A percentile compares a stretch with the other conserved stretches of the same genome.
phyloP scores from a whole-genome alignment of 2,888 invertebrate genomes.

The Andrena bicolor region DNA sequence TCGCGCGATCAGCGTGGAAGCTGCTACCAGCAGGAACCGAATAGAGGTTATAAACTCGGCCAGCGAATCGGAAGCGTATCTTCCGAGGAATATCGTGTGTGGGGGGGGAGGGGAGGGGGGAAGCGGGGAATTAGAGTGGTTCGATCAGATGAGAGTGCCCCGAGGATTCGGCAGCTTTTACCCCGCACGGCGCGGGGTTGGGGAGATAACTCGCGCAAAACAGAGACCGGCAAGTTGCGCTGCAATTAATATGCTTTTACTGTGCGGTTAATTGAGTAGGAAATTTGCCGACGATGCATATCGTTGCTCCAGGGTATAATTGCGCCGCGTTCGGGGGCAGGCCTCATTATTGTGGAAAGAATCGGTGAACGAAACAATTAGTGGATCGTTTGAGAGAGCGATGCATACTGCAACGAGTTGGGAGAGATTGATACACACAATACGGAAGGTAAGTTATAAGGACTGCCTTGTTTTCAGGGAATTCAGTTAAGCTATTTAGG shows the following conservation, averaged over 20 bases:
- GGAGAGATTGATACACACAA: too few species aligned
- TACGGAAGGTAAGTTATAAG: too few species aligned
- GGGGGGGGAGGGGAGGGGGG: too few species aligned
- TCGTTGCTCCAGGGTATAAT: not conserved
- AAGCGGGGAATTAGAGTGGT: slow-evolving; percentile 35
- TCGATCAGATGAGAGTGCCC: slow-evolving; percentile 25
- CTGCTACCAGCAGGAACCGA: slow-evolving; percentile 4
- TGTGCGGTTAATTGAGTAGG: slow-evolving; percentile 24
- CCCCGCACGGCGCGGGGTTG: not conserved
- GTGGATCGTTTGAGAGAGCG: not conserved
- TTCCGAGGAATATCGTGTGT: slow-evolving; percentile 21
- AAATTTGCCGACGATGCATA: slow-evolving; percentile 24
- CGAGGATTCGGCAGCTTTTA: slow-evolving; percentile 11
- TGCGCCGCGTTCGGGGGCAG: not conserved
- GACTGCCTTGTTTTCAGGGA: too few species aligned
- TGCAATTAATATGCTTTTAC: slow-evolving; percentile 37
- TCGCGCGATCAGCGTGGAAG: slow-evolving; percentile 40
- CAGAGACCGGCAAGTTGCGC: not conserved
- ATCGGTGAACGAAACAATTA: not conserved
- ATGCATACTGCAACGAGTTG: not conserved
- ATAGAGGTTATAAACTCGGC: slow-evolving; percentile 25
- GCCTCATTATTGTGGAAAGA: not conserved
- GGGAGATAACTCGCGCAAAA: not conserved
- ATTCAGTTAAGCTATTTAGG: too few species aligned
- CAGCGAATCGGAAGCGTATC: not conserved